Evolutionary conservation across 2,113 vertebrate genomes (phyloP).

Genomic region (Podarcis raffonei): DNA sequence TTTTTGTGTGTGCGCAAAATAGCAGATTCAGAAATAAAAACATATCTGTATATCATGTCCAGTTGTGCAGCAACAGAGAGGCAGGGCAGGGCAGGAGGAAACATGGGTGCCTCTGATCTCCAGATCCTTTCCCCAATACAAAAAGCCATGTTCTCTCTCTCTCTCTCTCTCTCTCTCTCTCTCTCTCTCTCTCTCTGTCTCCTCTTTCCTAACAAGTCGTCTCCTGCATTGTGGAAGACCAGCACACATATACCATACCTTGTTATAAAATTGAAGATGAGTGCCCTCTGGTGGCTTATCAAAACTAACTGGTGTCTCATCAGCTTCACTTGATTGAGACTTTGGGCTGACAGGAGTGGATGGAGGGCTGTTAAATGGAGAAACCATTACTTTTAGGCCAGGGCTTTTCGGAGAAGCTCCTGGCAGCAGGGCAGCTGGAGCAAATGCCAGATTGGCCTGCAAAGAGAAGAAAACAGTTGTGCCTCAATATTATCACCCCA

Average conservation of each 20-base stretch:
- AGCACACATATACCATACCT: constrained; percentile 61
- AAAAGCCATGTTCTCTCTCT: too few species aligned
- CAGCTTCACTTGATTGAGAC: constrained; percentile 50
- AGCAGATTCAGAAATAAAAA: too few species aligned
- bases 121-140: too few species aligned
- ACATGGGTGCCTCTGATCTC: too few species aligned
- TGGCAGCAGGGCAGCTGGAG: constrained; percentile 75
- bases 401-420: constrained; percentile 81
- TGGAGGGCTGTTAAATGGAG: constrained; percentile 76
- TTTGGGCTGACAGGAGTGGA: constrained; percentile 77
- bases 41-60: too few species aligned
- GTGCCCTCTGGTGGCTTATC: constrained; percentile 79
- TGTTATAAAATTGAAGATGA: constrained; percentile 79
- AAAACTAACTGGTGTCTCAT: constrained; percentile 71
- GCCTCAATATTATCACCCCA: neutral
- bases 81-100: too few species aligned
- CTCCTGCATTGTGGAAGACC: neutral
- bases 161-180: too few species aligned
- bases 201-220: neutral
- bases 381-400: constrained; percentile 72
- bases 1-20: too few species aligned
- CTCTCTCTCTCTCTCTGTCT: too few species aligned
- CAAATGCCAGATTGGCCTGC: constrained; percentile 79
- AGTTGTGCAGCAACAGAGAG: too few species aligned
- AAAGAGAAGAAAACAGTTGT: constrained; percentile 22